Percentiles rank a stretch among this genome's conserved stretches.
phyloP scores from a whole-genome alignment of 1,140 invertebrate species.

The Meloidogyne floridensis region DNA sequence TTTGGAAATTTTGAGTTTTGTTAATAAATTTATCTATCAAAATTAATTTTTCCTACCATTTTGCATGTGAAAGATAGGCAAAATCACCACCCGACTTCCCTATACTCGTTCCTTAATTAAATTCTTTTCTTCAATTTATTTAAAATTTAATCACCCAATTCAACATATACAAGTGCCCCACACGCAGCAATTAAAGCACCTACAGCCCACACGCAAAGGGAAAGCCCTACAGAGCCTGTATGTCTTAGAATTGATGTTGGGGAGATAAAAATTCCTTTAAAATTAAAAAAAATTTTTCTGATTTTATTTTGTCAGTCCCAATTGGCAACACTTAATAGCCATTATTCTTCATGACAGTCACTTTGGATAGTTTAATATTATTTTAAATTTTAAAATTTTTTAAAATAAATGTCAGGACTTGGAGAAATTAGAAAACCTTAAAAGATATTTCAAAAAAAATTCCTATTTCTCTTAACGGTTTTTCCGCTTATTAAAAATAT shows the following conservation, averaged over 20 bases:
- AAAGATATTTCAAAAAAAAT: too few species aligned
- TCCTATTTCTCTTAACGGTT: too few species aligned
- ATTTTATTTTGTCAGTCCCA: too few species aligned
- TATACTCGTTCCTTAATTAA: conserved; percentile 51
- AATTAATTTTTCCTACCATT: conserved; percentile 41
- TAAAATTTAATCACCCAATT: conserved; percentile 31
- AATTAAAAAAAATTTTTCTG: too few species aligned
- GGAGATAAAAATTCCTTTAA: conserved; percentile 55
- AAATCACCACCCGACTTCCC: conserved; percentile 61
- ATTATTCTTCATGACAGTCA: too few species aligned
- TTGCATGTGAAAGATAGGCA: conserved; percentile 57
- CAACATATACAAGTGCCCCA: conserved; percentile 62
- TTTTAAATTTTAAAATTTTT: too few species aligned
- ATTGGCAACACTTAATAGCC: too few species aligned
- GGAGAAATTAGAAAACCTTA: too few species aligned
- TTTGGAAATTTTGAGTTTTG: neutral
- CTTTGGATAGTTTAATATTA: too few species aligned
- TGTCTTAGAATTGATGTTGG: conserved; percentile 57
- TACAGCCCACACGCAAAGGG: conserved; percentile 51
- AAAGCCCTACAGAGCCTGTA: conserved; percentile 58
- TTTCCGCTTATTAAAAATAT: too few species aligned
- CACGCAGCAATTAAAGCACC: conserved; percentile 58
- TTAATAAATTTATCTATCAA: conserved; percentile 28
- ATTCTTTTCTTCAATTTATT: neutral
- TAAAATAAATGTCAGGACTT: too few species aligned